Conservation (phyloP, 2,797 vertebrate genomes). For the Pseudocheirus occidentalis region DNA sequence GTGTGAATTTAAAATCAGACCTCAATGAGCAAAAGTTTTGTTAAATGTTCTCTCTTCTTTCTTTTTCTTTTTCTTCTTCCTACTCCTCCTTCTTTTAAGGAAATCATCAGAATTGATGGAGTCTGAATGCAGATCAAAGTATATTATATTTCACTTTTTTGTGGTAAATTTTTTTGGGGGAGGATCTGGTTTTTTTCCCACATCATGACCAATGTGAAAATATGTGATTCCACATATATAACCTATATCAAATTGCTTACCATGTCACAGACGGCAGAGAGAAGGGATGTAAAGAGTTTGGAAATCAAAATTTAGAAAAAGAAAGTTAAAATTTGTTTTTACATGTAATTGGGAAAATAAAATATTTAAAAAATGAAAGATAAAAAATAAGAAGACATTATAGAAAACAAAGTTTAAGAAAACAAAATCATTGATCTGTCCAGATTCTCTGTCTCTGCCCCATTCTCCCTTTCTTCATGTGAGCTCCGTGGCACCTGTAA, state of each 20-base stretch:
- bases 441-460: neutral
- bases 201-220: neutral
- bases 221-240: neutral
- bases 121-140: neutral
- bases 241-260: neutral
- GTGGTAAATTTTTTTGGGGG: neutral
- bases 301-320: neutral
- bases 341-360: neutral
- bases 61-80: neutral
- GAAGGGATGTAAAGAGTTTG: neutral
- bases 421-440: constrained; percentile 50
- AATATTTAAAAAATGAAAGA: neutral
- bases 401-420: constrained; percentile 56
- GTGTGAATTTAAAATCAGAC: constrained; percentile 72
- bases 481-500: constrained; percentile 53
- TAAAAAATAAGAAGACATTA: constrained; percentile 48
- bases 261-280: neutral
- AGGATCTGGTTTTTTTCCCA: neutral
- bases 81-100: neutral
- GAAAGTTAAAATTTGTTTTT: neutral
- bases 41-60: neutral
- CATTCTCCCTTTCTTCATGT: neutral
- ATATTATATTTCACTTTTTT: neutral
- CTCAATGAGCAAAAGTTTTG: neutral
- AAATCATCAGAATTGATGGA: neutral